phyloP scores from a whole-genome alignment of 1,140 invertebrate species.

The Camponotus pennsylvanicus region DNA sequence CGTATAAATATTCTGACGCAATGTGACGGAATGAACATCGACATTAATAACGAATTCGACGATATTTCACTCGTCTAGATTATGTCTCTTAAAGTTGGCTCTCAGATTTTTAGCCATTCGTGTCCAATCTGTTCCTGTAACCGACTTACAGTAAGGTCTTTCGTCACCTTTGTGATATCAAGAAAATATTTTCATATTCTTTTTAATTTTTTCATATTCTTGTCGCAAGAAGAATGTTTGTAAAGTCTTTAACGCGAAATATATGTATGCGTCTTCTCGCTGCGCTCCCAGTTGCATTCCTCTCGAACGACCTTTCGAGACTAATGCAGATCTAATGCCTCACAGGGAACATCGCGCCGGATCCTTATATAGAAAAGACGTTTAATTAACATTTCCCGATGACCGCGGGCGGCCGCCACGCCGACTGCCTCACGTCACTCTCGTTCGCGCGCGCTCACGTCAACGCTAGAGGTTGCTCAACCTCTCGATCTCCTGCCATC shows the following conservation, averaged over 20 bases:
- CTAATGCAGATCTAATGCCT: conserved; percentile 50
- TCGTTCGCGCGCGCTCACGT: conserved; percentile 64
- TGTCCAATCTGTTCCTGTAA: neutral
- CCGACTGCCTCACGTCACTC: conserved; percentile 65
- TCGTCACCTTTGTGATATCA: neutral
- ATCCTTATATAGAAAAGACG: conserved; percentile 68
- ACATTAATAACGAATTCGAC: neutral
- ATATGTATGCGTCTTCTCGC: neutral
- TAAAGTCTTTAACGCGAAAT: too few species aligned
- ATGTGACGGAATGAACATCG: neutral
- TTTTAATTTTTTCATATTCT: neutral
- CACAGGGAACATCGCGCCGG: conserved; percentile 13
- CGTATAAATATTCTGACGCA: conserved; percentile 16
- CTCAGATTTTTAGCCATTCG: neutral
- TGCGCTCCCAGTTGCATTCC: conserved; percentile 25
- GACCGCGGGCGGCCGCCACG: conserved; percentile 59
- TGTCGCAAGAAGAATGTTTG: neutral
- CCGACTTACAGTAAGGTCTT: too few species aligned
- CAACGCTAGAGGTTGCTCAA: conserved; percentile 65
- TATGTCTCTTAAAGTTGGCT: neutral
- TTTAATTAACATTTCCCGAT: conserved; percentile 78
- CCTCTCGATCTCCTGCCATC: conserved; percentile 48
- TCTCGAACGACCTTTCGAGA: conserved; percentile 50
- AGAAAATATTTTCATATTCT: neutral
- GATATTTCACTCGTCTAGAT: neutral